phyloP scores from a whole-genome alignment of 2,113 vertebrate genomes.

The Catagonus wagneri region DNA sequence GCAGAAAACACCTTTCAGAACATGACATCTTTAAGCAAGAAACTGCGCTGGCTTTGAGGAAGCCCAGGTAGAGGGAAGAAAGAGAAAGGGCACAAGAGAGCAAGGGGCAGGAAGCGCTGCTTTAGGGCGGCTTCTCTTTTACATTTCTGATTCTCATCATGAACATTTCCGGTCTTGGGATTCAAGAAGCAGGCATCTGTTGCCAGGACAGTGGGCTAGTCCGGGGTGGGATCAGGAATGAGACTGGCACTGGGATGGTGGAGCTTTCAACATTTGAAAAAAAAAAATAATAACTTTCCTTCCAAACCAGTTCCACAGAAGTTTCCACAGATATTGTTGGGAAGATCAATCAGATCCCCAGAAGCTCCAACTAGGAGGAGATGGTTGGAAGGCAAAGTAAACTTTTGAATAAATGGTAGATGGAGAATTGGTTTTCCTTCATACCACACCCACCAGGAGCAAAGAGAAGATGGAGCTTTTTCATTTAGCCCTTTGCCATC shows the following conservation, averaged over 20 bases:
- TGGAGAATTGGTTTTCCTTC: neutral
- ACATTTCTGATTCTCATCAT: constrained; percentile 4
- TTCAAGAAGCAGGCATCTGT: constrained; percentile 28
- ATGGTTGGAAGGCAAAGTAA: constrained; percentile 10
- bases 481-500: neutral
- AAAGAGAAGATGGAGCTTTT: constrained; percentile 4
- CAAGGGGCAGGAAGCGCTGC: neutral
- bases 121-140: neutral
- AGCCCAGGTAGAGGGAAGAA: neutral
- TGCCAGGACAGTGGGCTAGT: neutral
- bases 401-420: neutral
- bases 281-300: constrained; percentile 8
- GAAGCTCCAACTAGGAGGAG: neutral
- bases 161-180: neutral
- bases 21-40: constrained; percentile 8
- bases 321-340: neutral
- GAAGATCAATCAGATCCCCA: neutral
- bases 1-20: constrained; percentile 7
- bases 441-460: neutral
- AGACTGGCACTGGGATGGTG: neutral
- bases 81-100: neutral
- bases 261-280: neutral
- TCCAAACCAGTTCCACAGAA: neutral
- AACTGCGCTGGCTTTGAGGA: neutral
- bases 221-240: neutral